Percentiles rank a stretch among this genome's conserved stretches.
phyloP scores from a whole-genome alignment of 2,797 vertebrate genomes.

The Mus spretus region DNA sequence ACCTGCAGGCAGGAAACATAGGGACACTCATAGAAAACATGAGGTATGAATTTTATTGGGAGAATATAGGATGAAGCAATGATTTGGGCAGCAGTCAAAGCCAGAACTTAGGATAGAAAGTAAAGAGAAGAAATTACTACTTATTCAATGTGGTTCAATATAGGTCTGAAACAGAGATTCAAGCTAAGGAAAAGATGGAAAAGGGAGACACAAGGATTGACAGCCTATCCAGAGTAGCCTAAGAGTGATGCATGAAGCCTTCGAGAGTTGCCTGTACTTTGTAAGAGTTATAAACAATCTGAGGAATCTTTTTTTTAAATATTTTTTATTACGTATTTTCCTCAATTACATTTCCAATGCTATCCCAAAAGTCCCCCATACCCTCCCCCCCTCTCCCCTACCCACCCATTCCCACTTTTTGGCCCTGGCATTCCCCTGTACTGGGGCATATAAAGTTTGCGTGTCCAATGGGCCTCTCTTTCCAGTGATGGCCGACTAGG shows the following conservation, averaged over 20 bases:
- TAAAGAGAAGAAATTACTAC: neutral
- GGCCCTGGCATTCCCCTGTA: too few species aligned
- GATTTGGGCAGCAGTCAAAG: neutral
- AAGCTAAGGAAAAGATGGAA: neutral
- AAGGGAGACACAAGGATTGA: accelerated
- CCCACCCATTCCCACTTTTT: too few species aligned
- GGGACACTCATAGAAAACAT: neutral
- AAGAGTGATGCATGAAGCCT: neutral
- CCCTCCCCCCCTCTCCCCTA: too few species aligned
- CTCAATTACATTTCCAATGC: too few species aligned
- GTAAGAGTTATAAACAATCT: neutral
- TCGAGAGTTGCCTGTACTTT: neutral
- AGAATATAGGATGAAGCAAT: neutral
- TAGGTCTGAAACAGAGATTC: neutral
- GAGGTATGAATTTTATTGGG: neutral
- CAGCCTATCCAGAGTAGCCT: accelerated
- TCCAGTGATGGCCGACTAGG: too few species aligned
- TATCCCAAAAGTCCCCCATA: too few species aligned
- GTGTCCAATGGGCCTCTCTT: too few species aligned
- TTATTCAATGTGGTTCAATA: accelerated
- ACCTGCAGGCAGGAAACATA: neutral
- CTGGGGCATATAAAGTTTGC: too few species aligned
- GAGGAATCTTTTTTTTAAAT: neutral
- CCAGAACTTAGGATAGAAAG: neutral
- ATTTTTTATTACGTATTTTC: too few species aligned